These are phyloP conservation scores for Myocastor coypus DNA, from an alignment of 2,113 vertebrate species.

Conservation along the genomic window DNA sequence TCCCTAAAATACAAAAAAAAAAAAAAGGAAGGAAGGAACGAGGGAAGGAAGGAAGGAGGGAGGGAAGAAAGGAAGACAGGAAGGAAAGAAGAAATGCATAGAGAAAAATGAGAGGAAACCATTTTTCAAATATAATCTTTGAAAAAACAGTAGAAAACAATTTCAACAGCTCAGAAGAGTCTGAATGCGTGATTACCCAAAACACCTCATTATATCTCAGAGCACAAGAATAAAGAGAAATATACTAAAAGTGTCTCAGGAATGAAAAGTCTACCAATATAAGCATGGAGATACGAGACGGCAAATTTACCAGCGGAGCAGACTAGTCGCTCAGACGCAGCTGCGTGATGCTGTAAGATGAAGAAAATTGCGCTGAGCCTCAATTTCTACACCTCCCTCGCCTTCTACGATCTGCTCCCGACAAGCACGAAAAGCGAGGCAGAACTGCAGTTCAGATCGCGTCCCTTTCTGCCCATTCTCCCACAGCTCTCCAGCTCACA, in stretches of 20 bases:
- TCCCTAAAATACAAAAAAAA: no score
- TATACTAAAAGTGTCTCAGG: neutral
- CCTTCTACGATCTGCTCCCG: neutral
- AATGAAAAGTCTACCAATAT: neutral
- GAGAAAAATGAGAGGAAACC: neutral
- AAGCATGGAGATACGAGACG: constrained; percentile 24
- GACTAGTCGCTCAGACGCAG: neutral
- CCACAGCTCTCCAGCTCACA: neutral
- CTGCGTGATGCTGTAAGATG: neutral
- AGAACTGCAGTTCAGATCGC: neutral
- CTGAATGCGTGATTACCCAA: constrained; percentile 19
- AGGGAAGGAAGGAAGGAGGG: no score
- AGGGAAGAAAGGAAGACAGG: no score
- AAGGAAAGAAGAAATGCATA: no score
- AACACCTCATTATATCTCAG: neutral
- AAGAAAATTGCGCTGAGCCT: neutral
- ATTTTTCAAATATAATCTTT: neutral
- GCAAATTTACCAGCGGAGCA: neutral
- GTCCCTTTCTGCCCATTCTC: neutral
- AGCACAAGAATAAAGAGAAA: neutral
- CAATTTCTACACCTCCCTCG: neutral
- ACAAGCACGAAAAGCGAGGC: neutral
- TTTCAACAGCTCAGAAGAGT: neutral
- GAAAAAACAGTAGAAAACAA: neutral
- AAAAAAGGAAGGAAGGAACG: no score